Evolutionary conservation across 1,140 invertebrate genomes (phyloP), one percentile per base, ranked within the genome.

Genomic region (Tetramorium simillimum): DNA sequence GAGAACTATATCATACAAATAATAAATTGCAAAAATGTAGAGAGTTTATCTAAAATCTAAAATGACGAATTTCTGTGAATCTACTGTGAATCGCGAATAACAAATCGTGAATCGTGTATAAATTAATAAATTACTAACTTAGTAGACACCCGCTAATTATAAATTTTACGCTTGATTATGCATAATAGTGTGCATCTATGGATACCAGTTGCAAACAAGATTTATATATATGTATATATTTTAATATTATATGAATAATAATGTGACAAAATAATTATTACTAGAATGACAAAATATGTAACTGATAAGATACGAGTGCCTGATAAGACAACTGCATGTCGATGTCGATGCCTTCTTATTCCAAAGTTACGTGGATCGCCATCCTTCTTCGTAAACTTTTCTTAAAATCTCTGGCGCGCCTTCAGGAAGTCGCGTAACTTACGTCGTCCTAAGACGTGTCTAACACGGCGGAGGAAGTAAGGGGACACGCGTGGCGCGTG

Each of bases 401-500:
- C 7, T 49, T 3, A 43, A 65, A 67, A 43, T 69, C 40, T 49
- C 21, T 24, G 40, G 3, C 21, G 12, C 40, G 16, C 21, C 62
- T 18, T 21, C 49, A 18, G 70, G 69, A 60, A 73, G 72, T 84
- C 53, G 46, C 69, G 40, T 56, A 60, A 73, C 18, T 46, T 67
- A 21, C 24, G 28, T 80, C 58, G 67, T 78, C 33, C 49, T 56
- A 28, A 72, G 37, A 89, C 75, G 67, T 60, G 63, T 89, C 82
- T 89, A 86, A 82, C 88, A 78, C 58, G 62, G 1, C 12, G 14
- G 33, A 53, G 82, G 49, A 69, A 72, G 69, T 70, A 75, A 53
- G 18, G 12, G 49, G n/a, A 65, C 62, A 86, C 75, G 51, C 76
- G 67, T 58, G 49, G n/a, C 63, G 67, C 78, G 67, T 53, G 14